Percentiles rank a stretch among this genome's conserved stretches.
Conservation (phyloP, 2,113 vertebrate genomes). For the Corydoras sp. region DNA sequence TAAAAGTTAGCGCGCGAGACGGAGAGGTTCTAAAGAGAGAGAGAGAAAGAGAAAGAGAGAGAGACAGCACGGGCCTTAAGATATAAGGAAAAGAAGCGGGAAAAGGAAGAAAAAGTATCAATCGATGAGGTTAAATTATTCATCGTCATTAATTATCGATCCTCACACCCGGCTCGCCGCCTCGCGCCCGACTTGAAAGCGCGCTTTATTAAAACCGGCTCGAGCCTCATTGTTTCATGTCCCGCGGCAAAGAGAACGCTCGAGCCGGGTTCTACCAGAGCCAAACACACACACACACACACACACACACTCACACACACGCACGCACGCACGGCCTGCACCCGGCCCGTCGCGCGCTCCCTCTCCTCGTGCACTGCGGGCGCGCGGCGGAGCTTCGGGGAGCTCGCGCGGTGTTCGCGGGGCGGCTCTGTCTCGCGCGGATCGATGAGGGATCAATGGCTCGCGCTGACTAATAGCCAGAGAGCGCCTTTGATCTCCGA, state of each 20-base stretch:
- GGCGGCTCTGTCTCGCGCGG: slow-evolving; percentile 75
- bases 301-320: slow-evolving; percentile 32
- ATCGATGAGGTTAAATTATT: slow-evolving; percentile 83
- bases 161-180: slow-evolving; percentile 75
- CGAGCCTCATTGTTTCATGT: slow-evolving; percentile 83
- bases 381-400: slow-evolving; percentile 73
- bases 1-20: background rate
- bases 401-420: slow-evolving; percentile 72
- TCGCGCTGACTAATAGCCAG: slow-evolving; percentile 80
- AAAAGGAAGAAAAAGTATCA: slow-evolving; percentile 72
- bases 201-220: slow-evolving; percentile 81
- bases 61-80: slow-evolving; percentile 62
- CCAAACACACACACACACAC: slow-evolving; percentile 58
- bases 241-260: slow-evolving; percentile 79
- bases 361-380: slow-evolving; percentile 54
- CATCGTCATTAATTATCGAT: slow-evolving; percentile 85
- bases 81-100: slow-evolving; percentile 65
- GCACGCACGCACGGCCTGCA: slow-evolving; percentile 44
- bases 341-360: slow-evolving; percentile 29
- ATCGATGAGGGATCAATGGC: slow-evolving; percentile 80
- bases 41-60: slow-evolving; percentile 34
- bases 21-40: background rate
- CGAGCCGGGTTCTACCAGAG: slow-evolving; percentile 69
- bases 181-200: slow-evolving; percentile 79
- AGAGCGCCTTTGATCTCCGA: slow-evolving; percentile 79